Base-by-base conservation (phyloP, 2,888 invertebrate genomes). In the Terebella lapidaria region DNA sequence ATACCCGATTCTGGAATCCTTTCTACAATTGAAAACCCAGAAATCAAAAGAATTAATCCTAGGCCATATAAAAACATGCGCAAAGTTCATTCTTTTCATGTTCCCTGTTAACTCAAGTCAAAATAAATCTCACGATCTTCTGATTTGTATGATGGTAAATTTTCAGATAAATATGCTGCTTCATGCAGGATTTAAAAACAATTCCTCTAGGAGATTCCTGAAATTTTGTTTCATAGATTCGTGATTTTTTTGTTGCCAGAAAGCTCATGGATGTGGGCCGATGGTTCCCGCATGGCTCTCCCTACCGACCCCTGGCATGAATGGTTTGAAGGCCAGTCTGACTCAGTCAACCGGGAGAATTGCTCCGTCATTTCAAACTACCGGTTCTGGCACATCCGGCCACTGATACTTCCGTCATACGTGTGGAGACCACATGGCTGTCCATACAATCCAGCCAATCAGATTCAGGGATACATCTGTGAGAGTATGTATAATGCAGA, bases 381-480 rank as follows among this genome's bases (percentile, higher is more conserved):
- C 27, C 28, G 25, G 30, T 63, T 42, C 52, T 63, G 63, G 63
- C 26, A 45, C 10, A 25, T 58, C 22, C 35, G 63, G 10, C 60
- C 60, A 35, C 29, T 51, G 18, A 57, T 47, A 15, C 47, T 65
- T 1, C 49, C 28, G 30, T 22, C 28, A 27, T 65, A 61, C 42
- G 42, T 45, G 5, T 65, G 65, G 65, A 24, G 62, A 20, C 63
- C 61, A 47, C 59, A 52, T 49, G 55, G 52, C n/a, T 65, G 65
- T 51, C 18, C 30, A 15, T 35, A 26, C 49, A 65, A 65, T 35
- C 27, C 45, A 20, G 42, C 51, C 22, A 55, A 64, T 24, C 51
- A 64, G n/a, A 65, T 65, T 15, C 65, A 65, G 56, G 65, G 65
- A 15, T 65, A 57, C 51, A 53, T 65, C 45, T 65, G 65, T 52